Percentiles rank a stretch among this genome's conserved stretches.
phyloP scores from a whole-genome alignment of 2,113 vertebrate species.

The Gymnobelideus leadbeateri region DNA sequence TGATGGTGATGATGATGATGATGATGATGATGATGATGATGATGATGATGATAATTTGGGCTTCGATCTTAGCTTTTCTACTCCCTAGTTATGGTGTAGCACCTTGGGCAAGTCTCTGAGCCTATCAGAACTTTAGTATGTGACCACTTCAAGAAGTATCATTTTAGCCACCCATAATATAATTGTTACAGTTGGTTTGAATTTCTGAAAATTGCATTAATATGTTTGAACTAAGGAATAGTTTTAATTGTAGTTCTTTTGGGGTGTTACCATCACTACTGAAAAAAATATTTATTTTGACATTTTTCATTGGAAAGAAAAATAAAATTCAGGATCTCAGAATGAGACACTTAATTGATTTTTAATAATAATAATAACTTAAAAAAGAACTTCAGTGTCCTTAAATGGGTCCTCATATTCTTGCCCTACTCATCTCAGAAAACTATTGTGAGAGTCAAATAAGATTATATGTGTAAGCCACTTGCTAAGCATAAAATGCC shows the following conservation, averaged over 20 bases:
- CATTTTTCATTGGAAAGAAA: conserved; percentile 43
- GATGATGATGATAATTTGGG: neutral
- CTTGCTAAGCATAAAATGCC: neutral
- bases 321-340: conserved; percentile 34
- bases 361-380: neutral
- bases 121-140: neutral
- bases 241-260: conserved; percentile 44
- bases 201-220: conserved; percentile 54
- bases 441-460: neutral
- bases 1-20: too few species aligned
- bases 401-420: neutral
- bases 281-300: conserved; percentile 43
- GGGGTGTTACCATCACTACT: conserved; percentile 22
- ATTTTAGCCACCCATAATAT: conserved; percentile 53
- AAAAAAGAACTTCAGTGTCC: neutral
- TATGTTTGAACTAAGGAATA: conserved; percentile 54
- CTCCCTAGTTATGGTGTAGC: neutral
- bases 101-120: neutral
- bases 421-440: neutral
- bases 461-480: neutral
- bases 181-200: conserved; percentile 63
- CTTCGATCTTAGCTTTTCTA: neutral
- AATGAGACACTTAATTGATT: conserved; percentile 37
- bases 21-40: too few species aligned
- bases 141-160: conserved; percentile 50